phyloP scores from a whole-genome alignment of 2,797 vertebrate genomes.

The Coracias cyanogaster region DNA sequence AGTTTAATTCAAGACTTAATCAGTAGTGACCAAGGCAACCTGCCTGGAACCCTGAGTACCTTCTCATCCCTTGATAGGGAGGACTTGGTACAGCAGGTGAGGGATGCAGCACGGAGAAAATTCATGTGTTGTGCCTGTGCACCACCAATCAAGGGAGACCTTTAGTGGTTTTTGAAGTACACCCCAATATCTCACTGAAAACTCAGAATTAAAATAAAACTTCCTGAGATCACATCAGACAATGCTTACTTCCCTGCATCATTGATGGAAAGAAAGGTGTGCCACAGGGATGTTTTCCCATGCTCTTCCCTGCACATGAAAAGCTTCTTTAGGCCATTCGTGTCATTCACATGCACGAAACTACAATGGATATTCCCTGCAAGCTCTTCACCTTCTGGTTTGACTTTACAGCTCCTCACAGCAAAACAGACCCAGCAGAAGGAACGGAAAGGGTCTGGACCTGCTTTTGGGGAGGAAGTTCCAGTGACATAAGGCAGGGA shows the following conservation, averaged over 20 bases:
- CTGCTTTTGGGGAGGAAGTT: not conserved
- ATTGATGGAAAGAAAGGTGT: not conserved
- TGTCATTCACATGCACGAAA: not conserved
- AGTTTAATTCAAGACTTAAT: not conserved
- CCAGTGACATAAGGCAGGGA: not conserved
- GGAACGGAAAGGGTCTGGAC: not conserved
- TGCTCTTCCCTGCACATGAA: not conserved
- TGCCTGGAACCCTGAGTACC: not conserved
- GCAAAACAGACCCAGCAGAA: not conserved
- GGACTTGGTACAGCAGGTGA: fast-evolving
- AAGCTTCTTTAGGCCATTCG: not conserved
- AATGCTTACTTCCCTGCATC: not conserved
- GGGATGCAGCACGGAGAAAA: not conserved
- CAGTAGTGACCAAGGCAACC: not conserved
- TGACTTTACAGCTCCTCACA: not conserved
- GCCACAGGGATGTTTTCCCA: fast-evolving
- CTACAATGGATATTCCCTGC: not conserved
- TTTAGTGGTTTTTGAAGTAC: not conserved
- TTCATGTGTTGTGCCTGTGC: fast-evolving
- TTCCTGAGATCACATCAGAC: not conserved
- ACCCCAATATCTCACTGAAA: not conserved
- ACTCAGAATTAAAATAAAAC: not conserved
- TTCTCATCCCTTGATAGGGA: not conserved
- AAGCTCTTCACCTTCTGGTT: not conserved
- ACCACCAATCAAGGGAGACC: not conserved